Conservation (phyloP, 2,797 vertebrate genomes). For the Tapirus indicus region DNA sequence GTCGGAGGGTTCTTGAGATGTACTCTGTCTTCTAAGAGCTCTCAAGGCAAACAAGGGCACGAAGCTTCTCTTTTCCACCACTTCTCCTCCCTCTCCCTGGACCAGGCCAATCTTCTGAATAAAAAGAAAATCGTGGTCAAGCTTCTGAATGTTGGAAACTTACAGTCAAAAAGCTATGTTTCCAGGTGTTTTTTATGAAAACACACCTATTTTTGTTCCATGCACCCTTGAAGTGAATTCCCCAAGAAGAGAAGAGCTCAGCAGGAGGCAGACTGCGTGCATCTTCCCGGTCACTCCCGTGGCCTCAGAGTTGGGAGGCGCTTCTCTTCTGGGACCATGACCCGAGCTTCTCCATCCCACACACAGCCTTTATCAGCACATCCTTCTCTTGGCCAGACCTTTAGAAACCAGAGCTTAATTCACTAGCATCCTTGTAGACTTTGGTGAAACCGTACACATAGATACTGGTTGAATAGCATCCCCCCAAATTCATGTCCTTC, state of each 20-base stretch:
- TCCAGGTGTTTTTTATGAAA: not conserved
- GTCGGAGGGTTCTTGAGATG: not conserved
- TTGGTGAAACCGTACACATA: accelerated
- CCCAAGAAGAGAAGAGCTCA: accelerated
- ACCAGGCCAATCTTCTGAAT: accelerated
- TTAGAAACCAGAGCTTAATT: too few species aligned
- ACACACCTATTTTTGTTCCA: not conserved
- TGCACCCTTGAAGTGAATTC: too few species aligned
- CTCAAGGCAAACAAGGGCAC: accelerated
- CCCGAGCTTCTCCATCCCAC: not conserved
- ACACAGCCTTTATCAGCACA: accelerated
- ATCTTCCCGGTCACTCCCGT: accelerated
- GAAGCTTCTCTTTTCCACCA: not conserved
- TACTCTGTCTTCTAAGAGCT: accelerated
- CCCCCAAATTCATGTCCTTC: accelerated
- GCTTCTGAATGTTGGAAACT: not conserved
- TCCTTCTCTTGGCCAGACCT: not conserved
- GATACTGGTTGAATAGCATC: too few species aligned
- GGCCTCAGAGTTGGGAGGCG: accelerated
- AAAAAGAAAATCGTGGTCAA: not conserved
- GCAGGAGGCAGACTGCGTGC: not conserved
- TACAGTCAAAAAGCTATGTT: not conserved
- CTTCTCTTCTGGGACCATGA: not conserved
- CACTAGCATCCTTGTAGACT: accelerated
- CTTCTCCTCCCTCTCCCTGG: accelerated